Evolutionary conservation across 2,888 invertebrate genomes (phyloP).

Genomic region (Celastrina argiolus): DNA sequence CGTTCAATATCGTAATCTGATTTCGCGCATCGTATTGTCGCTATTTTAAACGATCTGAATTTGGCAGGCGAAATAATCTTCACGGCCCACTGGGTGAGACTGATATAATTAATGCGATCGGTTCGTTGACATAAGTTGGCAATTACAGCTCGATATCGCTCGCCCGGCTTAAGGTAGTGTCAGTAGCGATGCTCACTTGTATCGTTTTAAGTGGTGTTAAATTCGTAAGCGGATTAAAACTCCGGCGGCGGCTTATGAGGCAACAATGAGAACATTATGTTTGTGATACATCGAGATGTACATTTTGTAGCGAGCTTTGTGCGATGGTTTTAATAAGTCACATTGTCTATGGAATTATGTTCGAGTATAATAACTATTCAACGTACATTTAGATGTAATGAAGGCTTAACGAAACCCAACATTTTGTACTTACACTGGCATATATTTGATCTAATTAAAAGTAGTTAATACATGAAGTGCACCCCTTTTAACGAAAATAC

Average conservation of each 20-base stretch:
- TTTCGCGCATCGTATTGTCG: constrained; percentile 60
- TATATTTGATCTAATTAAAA: too few relatives aligned
- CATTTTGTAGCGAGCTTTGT: background rate
- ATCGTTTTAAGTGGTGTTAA: constrained; percentile 29
- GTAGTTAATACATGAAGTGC: too few relatives aligned
- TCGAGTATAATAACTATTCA: background rate
- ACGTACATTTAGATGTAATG: background rate
- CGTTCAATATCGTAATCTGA: constrained; percentile 64
- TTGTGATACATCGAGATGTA: constrained; percentile 8
- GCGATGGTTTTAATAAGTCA: constrained; percentile 4
- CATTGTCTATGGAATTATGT: constrained; percentile 6
- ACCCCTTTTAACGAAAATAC: too few relatives aligned
- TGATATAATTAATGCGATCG: constrained; percentile 64
- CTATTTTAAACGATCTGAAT: constrained; percentile 47
- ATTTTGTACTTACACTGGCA: background rate
- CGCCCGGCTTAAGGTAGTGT: constrained; percentile 50
- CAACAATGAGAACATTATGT: constrained; percentile 13
- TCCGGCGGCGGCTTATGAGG: constrained; percentile 18
- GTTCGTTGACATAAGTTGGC: constrained; percentile 64
- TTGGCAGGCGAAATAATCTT: constrained; percentile 66
- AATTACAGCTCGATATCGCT: constrained; percentile 54
- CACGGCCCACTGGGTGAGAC: constrained; percentile 52
- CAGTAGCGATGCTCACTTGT: constrained; percentile 23
- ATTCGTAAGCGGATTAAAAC: constrained; percentile 19
- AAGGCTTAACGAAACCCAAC: background rate